Evolutionary conservation across 64 coral and sea anemone species (phyloP).

Genomic region (Trachythela sp.): DNA sequence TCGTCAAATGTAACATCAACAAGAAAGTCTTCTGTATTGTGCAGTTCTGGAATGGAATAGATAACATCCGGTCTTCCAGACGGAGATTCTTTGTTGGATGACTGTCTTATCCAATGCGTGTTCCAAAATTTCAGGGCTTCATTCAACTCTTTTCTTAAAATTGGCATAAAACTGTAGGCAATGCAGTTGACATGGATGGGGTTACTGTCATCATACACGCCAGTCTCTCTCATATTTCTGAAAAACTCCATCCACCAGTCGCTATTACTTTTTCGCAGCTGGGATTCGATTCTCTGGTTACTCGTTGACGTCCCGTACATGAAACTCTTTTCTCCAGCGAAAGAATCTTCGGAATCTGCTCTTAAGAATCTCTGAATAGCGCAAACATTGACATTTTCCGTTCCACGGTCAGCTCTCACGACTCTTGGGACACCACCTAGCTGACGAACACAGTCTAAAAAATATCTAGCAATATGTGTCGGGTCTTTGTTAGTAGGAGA

Average conservation of each 20-base stretch:
- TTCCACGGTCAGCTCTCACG: neutral
- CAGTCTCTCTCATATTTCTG: no score
- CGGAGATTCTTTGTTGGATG: no score
- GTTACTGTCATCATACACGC: no score
- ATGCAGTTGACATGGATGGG: no score
- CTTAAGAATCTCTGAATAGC: neutral
- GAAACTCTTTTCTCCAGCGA: slow-evolving; percentile 6
- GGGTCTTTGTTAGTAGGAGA: no score
- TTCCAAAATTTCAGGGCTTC: slow-evolving; percentile 33
- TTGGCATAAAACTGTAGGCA: no score
- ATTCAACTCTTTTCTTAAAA: slow-evolving; percentile 53
- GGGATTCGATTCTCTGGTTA: neutral
- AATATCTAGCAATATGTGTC: neutral
- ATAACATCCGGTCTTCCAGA: no score
- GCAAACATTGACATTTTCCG: neutral
- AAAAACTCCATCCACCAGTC: slow-evolving; percentile 46
- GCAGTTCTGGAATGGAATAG: no score
- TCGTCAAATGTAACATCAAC: no score
- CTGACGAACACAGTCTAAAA: neutral
- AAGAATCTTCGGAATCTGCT: slow-evolving; percentile 14
- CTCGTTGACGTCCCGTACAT: neutral
- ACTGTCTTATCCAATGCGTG: slow-evolving; percentile 45
- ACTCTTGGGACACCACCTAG: slow-evolving; percentile 15
- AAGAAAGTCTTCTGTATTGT: no score
- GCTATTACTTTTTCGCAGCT: slow-evolving; percentile 22